Conservation (phyloP, 2,113 vertebrate species). For the Ptilorrhoa leucosticta region DNA sequence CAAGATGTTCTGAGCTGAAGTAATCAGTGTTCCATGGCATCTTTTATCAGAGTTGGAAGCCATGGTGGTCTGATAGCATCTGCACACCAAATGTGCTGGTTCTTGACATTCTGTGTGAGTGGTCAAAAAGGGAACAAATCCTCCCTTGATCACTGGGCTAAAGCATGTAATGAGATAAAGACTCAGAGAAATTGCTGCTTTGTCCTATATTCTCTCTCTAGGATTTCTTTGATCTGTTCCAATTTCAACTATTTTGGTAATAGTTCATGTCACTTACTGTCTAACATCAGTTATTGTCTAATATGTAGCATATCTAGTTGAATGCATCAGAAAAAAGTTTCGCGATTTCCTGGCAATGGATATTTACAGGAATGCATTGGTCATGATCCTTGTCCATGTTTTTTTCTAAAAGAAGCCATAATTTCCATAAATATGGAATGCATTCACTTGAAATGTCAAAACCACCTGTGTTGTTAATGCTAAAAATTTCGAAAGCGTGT, state of each 20-base stretch:
- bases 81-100: constrained; percentile 27
- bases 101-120: not conserved
- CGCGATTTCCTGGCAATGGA: not conserved
- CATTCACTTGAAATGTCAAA: not conserved
- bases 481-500: not conserved
- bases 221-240: not conserved
- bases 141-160: not conserved
- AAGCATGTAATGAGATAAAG: not conserved
- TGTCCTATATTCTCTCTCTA: not conserved
- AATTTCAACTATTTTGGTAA: not conserved
- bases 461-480: not conserved
- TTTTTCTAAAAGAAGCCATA: not conserved
- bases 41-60: constrained; percentile 9
- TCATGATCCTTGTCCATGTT: not conserved
- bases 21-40: not conserved
- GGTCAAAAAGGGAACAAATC: constrained; percentile 7
- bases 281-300: not conserved
- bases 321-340: not conserved
- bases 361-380: not conserved
- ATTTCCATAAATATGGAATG: not conserved
- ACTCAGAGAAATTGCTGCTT: not conserved
- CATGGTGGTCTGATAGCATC: not conserved
- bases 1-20: not conserved
- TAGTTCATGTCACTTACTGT: not conserved
- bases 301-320: not conserved